Percentiles rank a stretch among this genome's conserved stretches.
phyloP scores from a whole-genome alignment of 2,113 vertebrate species.

The Cavia aperea region DNA sequence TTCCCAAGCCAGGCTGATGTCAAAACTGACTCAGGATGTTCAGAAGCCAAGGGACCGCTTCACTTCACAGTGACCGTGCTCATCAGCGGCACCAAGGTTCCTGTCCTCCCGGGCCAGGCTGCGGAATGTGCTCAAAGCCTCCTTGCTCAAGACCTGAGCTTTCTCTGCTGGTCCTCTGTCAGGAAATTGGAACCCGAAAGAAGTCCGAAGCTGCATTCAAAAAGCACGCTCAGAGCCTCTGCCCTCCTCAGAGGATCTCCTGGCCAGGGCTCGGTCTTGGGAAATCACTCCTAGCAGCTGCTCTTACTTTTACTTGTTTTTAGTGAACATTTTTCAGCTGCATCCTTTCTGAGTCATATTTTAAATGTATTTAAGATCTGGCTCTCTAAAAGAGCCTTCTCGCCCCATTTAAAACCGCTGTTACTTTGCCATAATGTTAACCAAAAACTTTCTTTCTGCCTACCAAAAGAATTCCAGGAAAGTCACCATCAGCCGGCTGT shows the following conservation, averaged over 20 bases:
- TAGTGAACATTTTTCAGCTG: background rate
- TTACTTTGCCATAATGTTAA: background rate
- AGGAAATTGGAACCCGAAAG: constrained; percentile 15
- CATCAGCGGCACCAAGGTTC: constrained; percentile 36
- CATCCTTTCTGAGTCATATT: constrained; percentile 12
- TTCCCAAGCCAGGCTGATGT: constrained; percentile 56
- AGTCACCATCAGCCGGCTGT: background rate
- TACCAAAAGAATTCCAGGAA: background rate
- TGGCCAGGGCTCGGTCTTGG: background rate
- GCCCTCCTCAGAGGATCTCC: background rate
- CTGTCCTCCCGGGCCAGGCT: background rate
- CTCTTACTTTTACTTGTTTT: background rate
- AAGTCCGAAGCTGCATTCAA: background rate
- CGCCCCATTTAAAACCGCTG: background rate
- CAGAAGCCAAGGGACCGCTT: constrained; percentile 58
- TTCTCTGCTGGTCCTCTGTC: constrained; percentile 10
- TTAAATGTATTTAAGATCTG: background rate
- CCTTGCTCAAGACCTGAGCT: background rate
- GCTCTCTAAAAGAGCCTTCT: background rate
- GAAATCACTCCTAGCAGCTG: background rate
- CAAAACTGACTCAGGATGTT: constrained; percentile 64
- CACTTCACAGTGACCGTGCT: constrained; percentile 35
- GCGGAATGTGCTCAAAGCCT: constrained; percentile 20
- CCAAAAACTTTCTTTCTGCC: background rate
- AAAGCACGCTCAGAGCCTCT: background rate